These are phyloP conservation scores for Manis crassicaudata DNA, from an alignment of 2,797 vertebrate genomes.

Conservation along the genomic window DNA sequence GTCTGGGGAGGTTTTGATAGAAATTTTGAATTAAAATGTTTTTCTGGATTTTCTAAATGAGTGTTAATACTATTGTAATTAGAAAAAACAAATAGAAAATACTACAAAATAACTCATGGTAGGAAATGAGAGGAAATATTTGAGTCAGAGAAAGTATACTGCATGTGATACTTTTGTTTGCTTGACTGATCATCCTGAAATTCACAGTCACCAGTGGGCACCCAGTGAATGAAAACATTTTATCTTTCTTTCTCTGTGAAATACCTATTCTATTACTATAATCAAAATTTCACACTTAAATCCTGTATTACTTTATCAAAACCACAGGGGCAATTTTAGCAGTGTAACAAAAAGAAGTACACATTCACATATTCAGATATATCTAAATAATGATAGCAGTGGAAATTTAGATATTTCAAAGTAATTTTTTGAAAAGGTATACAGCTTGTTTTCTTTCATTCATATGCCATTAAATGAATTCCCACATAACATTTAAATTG, in stretches of 20 bases:
- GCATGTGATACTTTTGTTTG: background rate
- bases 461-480: background rate
- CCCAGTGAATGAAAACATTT: background rate
- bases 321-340: background rate
- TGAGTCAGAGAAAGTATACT: slow-evolving; percentile 34
- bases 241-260: slow-evolving; percentile 20
- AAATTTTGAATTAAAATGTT: slow-evolving; percentile 7
- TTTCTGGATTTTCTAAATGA: slow-evolving; percentile 3
- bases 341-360: background rate
- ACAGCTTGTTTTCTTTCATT: slow-evolving; percentile 25
- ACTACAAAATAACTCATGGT: background rate
- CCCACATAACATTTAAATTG: slow-evolving; percentile 29
- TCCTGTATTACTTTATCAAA: background rate
- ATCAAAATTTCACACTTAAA: background rate
- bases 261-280: background rate
- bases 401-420: background rate
- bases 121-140: background rate
- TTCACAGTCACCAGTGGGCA: background rate
- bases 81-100: background rate
- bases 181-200: background rate
- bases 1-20: background rate
- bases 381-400: slow-evolving; percentile 17
- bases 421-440: slow-evolving; percentile 19
- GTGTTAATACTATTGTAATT: background rate
- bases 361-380: background rate